Base-by-base conservation (phyloP, 2,113 vertebrate species). In the Pyxicephalus adspersus region DNA sequence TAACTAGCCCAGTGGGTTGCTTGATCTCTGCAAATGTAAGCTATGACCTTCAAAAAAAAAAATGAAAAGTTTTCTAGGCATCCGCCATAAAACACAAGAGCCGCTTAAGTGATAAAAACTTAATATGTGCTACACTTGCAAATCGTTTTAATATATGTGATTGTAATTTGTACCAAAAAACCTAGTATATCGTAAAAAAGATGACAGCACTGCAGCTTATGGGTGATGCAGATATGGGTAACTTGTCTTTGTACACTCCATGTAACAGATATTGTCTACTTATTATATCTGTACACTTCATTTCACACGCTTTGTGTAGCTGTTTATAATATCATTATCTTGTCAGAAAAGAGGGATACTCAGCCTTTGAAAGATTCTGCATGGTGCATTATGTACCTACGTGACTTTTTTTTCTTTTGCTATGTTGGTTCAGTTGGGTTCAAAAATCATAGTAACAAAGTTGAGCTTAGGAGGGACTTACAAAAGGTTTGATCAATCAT, bases 31-130 rank as follows among this genome's bases (percentile, higher is more conserved):
- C 22, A 61, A 76, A 64, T 76, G 22, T 61, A 76, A 76, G 73
- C 57, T 64, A 76, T 76, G 73, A 64, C 73, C 31, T 63, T 64
- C 58, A 76, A 51, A n/a, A n/a, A n/a, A n/a, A n/a, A n/a, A 45
- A 63, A 74, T 60, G 54, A 74, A 57, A 20, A 4, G 51, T 22
- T 26, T 73, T 57, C 51, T 58, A 58, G 70, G 28, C 28, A 73
- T 34, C 52, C 15, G 17, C 11, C 54, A n/a, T 57, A 58, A 73
- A 73, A 58, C 70, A 19, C 9, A n/a, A 34, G 25, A 22, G 15
- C 50, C 34, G 54, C 51, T 74, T 57, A 50, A n/a, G 29, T 25
- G 26, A 23, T 73, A 1, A 55, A 29, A 45, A 52, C 20, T 17
- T 70, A 29, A 58, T 38, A 74, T 60, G 29, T 60, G 54, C 28